phyloP scores from a whole-genome alignment of 2,113 vertebrate genomes.

The Neomonachus schauinslandi region DNA sequence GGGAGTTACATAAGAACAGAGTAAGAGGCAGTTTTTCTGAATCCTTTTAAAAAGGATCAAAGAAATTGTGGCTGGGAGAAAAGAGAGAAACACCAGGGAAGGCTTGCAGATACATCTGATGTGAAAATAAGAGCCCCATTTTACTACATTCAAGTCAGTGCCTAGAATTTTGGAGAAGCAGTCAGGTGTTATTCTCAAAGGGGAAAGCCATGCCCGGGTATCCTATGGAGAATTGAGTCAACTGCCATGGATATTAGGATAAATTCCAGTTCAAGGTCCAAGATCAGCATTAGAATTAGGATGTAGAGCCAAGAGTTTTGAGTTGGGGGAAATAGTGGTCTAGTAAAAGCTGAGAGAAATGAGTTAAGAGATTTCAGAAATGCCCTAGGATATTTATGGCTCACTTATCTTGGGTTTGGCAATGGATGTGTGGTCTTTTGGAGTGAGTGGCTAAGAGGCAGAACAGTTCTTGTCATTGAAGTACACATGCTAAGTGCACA shows the following conservation, averaged over 20 bases:
- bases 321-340: neutral
- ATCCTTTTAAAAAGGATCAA: neutral
- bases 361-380: slow-evolving; percentile 18
- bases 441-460: neutral
- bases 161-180: neutral
- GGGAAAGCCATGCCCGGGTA: neutral
- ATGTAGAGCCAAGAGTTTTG: neutral
- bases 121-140: neutral
- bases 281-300: neutral
- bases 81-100: neutral
- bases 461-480: neutral
- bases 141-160: neutral
- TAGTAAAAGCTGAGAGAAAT: neutral
- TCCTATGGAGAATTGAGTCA: neutral
- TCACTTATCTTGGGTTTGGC: neutral
- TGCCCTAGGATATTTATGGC: neutral
- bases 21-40: neutral
- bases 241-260: neutral
- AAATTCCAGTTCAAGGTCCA: neutral
- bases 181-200: neutral
- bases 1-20: neutral
- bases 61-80: neutral
- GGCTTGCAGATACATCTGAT: neutral
- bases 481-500: neutral
- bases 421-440: neutral